Base-by-base conservation (phyloP, 2,797 vertebrate species). In the Sitta carolinensis region DNA sequence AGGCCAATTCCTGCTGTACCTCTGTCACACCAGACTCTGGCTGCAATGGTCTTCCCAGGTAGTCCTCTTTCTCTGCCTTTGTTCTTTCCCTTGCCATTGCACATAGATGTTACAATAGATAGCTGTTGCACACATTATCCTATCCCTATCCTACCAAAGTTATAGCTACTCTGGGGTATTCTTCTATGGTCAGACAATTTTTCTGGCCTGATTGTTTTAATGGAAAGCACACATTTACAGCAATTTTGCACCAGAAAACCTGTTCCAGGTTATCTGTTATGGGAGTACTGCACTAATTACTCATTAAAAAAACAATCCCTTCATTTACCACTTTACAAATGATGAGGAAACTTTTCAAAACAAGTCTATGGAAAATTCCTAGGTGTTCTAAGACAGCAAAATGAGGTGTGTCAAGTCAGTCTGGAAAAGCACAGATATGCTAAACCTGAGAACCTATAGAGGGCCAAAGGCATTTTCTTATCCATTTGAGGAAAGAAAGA, bases 261-360 rank as follows among this genome's bases (percentile, higher is more conserved):
- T 84, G 43, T 48, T 55, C 51, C 54, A 47, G 36, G 15, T 81
- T 83, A 68, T 69, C 67, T 84, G 63, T 70, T 16, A n/a, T 2
- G 3, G 38, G 38, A 87, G 3, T 48, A 68, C 25, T 21, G 50
- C 40, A 10, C 27, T 77, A 84, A 84, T 76, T 76, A 66, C 42
- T 45, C 61, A 52, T 62, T 88, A 79, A 73, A 78, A 83, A 94
- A 50, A 29, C 34, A 69, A 76, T 82, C 51, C 34, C 50, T 86
- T 81, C 38, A 90, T 84, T 96, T 96, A 90, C 94, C 83, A 68
- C 87, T 87, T 90, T 85, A 91, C 79, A 90, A 93, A 64, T 69
- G 92, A 90, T 87, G 36, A 47, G 80, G 66, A 89, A 97, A 96
- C 86, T 94, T 96, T 96, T 97, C 94, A 95, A 94, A 96, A 91